Base-by-base conservation (phyloP, 2,797 vertebrate genomes). In the Pangasius macronema region DNA sequence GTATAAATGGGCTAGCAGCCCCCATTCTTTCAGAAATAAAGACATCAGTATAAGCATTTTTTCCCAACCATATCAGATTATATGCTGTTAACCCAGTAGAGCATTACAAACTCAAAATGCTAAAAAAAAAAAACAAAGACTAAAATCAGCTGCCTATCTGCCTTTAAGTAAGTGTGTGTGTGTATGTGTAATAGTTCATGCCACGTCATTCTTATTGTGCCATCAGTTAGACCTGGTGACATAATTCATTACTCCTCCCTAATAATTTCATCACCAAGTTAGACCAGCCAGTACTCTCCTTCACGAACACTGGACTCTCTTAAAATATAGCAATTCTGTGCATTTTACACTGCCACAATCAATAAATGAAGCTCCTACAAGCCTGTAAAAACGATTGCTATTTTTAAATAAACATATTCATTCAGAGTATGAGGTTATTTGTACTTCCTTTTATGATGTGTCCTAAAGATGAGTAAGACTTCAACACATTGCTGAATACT, bases 351-450 rank as follows among this genome's bases (percentile, higher is more conserved):
- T 16, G 65, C 14, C 33, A 68, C 36, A 51, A 33, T 49, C 22
- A 63, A 18, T n/a, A 72, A 72, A n/a, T 18, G 2, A 27, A 46
- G 14, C 53, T 13, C 27, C 75, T 59, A 18, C 7, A 79, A 14
- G n/a, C 6, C 27, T 63, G 27, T 61, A 63, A 49, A 55, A 76
- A 46, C 30, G 2, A 46, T 63, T 65, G 27, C 42, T 36, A 49
- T 65, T 36, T 85, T 36, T 53, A 0, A 85, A 85, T 67, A 79
- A 85, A 85, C 46, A 63, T 33, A 53, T 79, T 67, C 9, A n/a
- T 6, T 65, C 46, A 77, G 11, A 22, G 39, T 27, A 79, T 79
- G 84, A 49, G 10, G n/a, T 67, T 11, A 18, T 7, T 79, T 53
- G 27, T 30, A 10, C 14, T 85, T 46, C 83, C 2, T n/a, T 49